Percentiles rank a stretch among this genome's conserved stretches.
Evolutionary conservation across 2,113 vertebrate species (phyloP).

Genomic region (Arenaria interpres): DNA sequence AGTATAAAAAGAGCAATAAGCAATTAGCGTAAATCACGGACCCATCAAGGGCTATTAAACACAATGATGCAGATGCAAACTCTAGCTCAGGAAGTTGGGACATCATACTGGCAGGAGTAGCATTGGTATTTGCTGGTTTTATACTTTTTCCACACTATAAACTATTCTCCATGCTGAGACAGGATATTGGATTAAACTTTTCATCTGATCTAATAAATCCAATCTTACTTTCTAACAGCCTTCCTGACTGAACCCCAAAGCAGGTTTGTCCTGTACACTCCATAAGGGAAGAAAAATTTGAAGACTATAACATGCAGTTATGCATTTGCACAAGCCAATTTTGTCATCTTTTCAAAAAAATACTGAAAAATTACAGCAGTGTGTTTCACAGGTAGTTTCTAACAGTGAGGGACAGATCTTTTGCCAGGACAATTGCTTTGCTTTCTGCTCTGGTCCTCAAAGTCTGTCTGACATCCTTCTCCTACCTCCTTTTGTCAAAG

Average conservation of each 20-base stretch:
- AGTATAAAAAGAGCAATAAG: conserved; percentile 3
- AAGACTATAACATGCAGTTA: not conserved
- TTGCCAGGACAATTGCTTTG: not conserved
- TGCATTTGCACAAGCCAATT: not conserved
- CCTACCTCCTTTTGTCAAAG: not conserved
- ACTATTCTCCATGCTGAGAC: not conserved
- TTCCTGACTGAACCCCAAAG: not conserved
- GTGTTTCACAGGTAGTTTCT: not conserved
- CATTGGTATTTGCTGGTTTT: not conserved
- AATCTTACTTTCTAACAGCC: not conserved
- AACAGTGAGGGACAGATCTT: not conserved
- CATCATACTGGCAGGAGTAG: not conserved
- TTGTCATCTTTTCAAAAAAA: not conserved
- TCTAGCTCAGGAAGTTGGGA: not conserved
- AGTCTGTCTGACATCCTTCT: not conserved
- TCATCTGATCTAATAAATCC: not conserved
- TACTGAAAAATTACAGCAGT: not conserved
- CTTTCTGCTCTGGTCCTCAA: not conserved
- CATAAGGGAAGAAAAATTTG: not conserved
- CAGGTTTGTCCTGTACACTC: not conserved
- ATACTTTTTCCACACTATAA: not conserved
- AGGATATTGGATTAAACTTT: not conserved
- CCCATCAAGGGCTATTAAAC: conserved; percentile 13
- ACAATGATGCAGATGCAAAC: not conserved
- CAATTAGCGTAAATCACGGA: not conserved